Percentiles rank a stretch among this genome's conserved stretches.
Conservation (phyloP, 2,888 invertebrate genomes). For the Limnephilus rhombicus region DNA sequence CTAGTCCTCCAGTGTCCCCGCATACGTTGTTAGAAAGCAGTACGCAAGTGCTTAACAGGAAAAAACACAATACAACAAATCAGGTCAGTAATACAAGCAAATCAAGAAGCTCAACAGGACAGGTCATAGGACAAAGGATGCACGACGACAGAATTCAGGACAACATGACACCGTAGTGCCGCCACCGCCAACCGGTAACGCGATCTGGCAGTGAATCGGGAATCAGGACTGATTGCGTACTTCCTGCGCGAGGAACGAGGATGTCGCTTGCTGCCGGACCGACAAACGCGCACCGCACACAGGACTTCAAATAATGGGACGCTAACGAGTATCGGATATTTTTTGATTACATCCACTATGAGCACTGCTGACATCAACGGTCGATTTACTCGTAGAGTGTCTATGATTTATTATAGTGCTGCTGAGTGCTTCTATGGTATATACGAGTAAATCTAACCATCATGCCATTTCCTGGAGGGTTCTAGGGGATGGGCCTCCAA, state of each 20-base stretch:
- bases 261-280: background rate
- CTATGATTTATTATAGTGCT: background rate
- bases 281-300: background rate
- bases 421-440: too few species aligned
- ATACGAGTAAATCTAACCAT: too few species aligned
- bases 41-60: too few species aligned
- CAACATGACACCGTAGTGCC: background rate
- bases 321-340: background rate
- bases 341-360: background rate
- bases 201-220: conserved; percentile 41
- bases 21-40: too few species aligned
- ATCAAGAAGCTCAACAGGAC: background rate
- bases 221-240: conserved; percentile 32
- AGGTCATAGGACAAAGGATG: background rate
- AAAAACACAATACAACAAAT: too few species aligned
- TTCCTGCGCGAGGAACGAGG: background rate
- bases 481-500: too few species aligned
- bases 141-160: background rate
- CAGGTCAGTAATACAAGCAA: too few species aligned
- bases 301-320: background rate
- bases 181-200: conserved; percentile 30
- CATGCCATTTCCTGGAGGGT: too few species aligned
- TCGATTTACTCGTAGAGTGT: background rate
- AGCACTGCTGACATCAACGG: background rate
- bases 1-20: too few species aligned